phyloP scores from a whole-genome alignment of 1,140 invertebrate species.

The Agrilus planipennis region DNA sequence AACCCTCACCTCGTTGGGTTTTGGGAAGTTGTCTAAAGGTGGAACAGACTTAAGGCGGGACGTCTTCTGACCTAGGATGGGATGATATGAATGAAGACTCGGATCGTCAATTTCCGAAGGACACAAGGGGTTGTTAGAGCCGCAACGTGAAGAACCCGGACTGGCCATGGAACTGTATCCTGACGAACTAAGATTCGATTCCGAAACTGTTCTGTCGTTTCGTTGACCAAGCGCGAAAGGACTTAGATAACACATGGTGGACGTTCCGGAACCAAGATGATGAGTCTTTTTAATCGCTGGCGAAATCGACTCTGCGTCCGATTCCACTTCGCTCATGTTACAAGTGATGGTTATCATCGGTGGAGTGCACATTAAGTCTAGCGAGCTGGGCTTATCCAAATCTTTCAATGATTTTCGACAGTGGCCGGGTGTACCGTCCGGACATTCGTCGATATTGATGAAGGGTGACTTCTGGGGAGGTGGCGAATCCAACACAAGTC shows the following conservation, averaged over 20 bases:
- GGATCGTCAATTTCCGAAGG: slow-evolving; percentile 56
- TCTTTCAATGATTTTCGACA: slow-evolving; percentile 36
- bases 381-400: slow-evolving; percentile 45
- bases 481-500: slow-evolving; percentile 43
- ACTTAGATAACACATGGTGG: slow-evolving; percentile 59
- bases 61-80: slow-evolving; percentile 33
- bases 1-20: slow-evolving; percentile 17
- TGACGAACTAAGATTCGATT: slow-evolving; percentile 67
- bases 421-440: slow-evolving; percentile 28
- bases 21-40: slow-evolving; percentile 40
- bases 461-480: slow-evolving; percentile 43
- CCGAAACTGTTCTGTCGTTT: slow-evolving; percentile 58
- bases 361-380: slow-evolving; percentile 51
- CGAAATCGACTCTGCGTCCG: slow-evolving; percentile 51
- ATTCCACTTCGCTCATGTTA: slow-evolving; percentile 60
- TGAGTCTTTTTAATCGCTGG: slow-evolving; percentile 35
- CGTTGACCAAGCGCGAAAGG: slow-evolving; percentile 58
- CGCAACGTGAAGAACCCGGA: slow-evolving; percentile 62
- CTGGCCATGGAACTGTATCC: slow-evolving; percentile 75
- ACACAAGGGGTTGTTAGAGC: slow-evolving; percentile 63
- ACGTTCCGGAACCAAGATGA: slow-evolving; percentile 32
- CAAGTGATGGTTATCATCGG: slow-evolving; percentile 63
- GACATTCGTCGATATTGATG: slow-evolving; percentile 22
- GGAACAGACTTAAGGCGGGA: too few species aligned
- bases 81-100: slow-evolving; percentile 35